Evolutionary conservation across 2,113 vertebrate species (phyloP).

Genomic region (Xyliphius kryptos): DNA sequence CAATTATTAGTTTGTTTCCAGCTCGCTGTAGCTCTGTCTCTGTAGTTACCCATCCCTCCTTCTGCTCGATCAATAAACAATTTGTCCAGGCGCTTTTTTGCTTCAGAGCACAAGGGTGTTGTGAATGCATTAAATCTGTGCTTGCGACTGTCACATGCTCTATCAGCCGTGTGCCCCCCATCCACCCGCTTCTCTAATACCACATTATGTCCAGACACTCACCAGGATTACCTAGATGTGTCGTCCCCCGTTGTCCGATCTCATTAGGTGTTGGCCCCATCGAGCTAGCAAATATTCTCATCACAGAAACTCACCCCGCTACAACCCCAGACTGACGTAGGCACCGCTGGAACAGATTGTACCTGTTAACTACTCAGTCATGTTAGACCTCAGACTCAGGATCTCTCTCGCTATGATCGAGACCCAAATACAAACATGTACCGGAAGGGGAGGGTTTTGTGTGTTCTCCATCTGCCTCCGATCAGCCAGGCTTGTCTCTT

Average conservation of each 20-base stretch:
- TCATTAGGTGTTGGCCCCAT: slow-evolving; percentile 34
- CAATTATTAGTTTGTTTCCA: not conserved
- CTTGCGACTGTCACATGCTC: slow-evolving; percentile 33
- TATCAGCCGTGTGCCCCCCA: slow-evolving; percentile 29
- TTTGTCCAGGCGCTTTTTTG: slow-evolving; percentile 38
- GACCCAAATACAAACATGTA: no score
- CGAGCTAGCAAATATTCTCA: no score
- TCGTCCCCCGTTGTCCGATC: slow-evolving; percentile 37
- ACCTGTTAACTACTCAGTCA: slow-evolving; percentile 37
- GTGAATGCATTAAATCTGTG: slow-evolving; percentile 48
- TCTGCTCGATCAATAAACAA: slow-evolving; percentile 55
- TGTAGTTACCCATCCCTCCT: slow-evolving; percentile 34
- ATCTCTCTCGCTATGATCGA: no score
- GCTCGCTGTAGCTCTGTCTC: not conserved
- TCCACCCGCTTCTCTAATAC: slow-evolving; percentile 33
- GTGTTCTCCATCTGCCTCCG: no score
- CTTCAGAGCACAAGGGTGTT: slow-evolving; percentile 44
- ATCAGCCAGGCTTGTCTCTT: no score
- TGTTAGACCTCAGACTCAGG: no score
- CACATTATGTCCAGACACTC: slow-evolving; percentile 44
- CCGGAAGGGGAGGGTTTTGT: no score
- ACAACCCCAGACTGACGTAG: not conserved
- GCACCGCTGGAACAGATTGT: slow-evolving; percentile 36
- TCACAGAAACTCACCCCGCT: not conserved
- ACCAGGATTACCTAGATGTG: slow-evolving; percentile 36